phyloP scores from a whole-genome alignment of 2,888 invertebrate species.

The Troglohyphantes excavatus region DNA sequence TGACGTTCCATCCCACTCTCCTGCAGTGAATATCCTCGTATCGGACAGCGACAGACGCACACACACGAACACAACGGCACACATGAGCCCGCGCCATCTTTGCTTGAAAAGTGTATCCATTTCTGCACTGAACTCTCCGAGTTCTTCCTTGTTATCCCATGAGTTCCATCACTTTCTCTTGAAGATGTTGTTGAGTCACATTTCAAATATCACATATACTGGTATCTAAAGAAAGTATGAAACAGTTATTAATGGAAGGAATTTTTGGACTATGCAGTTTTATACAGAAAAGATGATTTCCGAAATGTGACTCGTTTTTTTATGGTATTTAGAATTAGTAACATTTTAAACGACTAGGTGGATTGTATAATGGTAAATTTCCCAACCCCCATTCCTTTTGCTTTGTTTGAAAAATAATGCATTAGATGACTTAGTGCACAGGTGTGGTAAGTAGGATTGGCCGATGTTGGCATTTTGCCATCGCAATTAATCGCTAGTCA shows the following conservation, averaged over 20 bases:
- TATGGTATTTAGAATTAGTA: too few relatives aligned
- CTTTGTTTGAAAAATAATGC: too few relatives aligned
- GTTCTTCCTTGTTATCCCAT: background rate
- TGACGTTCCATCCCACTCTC: conserved; percentile 53
- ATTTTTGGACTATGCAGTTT: background rate
- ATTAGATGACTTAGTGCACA: too few relatives aligned
- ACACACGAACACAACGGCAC: background rate
- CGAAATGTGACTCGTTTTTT: background rate
- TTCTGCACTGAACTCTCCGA: background rate
- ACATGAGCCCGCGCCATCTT: background rate
- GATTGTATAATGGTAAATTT: too few relatives aligned
- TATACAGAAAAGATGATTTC: background rate
- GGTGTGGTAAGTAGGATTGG: too few relatives aligned
- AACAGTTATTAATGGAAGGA: background rate
- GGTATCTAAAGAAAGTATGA: background rate
- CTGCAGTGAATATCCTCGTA: conserved; percentile 62
- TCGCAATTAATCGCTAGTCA: too few relatives aligned
- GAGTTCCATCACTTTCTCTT: background rate
- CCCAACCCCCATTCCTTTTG: too few relatives aligned
- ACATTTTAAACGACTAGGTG: too few relatives aligned
- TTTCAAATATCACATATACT: background rate
- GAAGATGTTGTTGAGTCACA: background rate
- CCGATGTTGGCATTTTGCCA: too few relatives aligned
- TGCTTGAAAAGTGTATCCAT: conserved; percentile 2
- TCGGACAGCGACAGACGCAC: background rate